Percentiles rank a stretch among this genome's conserved stretches.
These are phyloP conservation scores for Sinella curviseta DNA, from an alignment of 1,140 invertebrate species.

Conservation along the genomic window DNA sequence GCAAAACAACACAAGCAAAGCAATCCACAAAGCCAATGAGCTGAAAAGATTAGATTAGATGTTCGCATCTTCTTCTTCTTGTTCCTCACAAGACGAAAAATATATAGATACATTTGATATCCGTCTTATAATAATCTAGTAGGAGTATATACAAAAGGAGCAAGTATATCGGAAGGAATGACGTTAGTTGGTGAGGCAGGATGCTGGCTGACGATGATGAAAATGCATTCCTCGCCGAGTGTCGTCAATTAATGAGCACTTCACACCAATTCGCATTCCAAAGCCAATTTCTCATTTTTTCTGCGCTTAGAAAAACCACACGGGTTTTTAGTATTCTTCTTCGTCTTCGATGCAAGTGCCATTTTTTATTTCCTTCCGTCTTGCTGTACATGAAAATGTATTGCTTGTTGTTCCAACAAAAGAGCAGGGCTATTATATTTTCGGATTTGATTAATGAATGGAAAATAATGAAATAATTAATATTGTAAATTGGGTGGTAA, in stretches of 20 bases:
- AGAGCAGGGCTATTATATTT: too few relatives aligned
- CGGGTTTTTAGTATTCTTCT: neutral
- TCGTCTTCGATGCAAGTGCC: too few relatives aligned
- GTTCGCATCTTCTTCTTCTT: too few relatives aligned
- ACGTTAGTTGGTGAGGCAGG: too few relatives aligned
- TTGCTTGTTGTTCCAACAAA: too few relatives aligned
- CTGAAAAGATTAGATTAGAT: constrained; percentile 1
- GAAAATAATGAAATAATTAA: neutral
- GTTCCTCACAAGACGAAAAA: too few relatives aligned
- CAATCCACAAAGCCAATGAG: constrained; percentile 9
- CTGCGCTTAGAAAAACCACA: neutral
- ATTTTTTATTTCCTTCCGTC: too few relatives aligned
- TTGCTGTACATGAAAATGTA: too few relatives aligned
- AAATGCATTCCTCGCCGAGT: neutral
- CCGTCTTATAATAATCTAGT: neutral
- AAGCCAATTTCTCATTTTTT: neutral
- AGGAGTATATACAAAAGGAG: neutral
- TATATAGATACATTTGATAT: too few relatives aligned
- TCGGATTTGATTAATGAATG: too few relatives aligned
- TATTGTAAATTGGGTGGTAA: neutral
- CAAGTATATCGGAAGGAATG: neutral
- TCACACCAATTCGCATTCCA: neutral
- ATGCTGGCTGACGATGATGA: too few relatives aligned
- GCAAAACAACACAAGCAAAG: too few relatives aligned
- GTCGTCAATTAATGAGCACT: neutral